Evolutionary conservation across 2,113 vertebrate genomes (phyloP).

Genomic region (Scolopax mira): DNA sequence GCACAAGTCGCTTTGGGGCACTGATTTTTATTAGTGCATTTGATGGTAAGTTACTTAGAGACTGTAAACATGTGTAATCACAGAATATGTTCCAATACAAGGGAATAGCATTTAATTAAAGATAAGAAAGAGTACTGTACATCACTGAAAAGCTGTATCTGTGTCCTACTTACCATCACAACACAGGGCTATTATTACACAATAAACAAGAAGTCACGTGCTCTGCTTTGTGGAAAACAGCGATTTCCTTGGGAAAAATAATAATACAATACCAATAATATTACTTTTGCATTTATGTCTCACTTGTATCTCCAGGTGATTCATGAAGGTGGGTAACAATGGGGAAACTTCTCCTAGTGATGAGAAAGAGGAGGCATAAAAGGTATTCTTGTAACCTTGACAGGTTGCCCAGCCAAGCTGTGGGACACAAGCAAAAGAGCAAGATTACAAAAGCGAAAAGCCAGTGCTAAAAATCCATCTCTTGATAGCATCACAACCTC

Average conservation of each 20-base stretch:
- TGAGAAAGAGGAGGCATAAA: not conserved
- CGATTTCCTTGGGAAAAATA: not conserved
- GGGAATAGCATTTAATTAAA: conserved; percentile 65
- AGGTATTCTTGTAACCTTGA: not conserved
- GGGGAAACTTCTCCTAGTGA: not conserved
- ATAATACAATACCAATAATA: not conserved
- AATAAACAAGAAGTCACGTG: conserved; percentile 32
- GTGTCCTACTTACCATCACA: conserved; percentile 30
- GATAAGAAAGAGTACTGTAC: conserved; percentile 19
- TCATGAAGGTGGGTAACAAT: not conserved
- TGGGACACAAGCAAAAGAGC: not conserved
- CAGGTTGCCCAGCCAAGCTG: not conserved
- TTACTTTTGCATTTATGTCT: not conserved
- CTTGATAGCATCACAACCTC: not conserved
- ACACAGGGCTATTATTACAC: conserved; percentile 33
- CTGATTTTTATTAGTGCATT: conserved; percentile 5
- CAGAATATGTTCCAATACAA: conserved; percentile 6
- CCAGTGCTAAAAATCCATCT: not conserved
- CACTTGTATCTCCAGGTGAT: not conserved
- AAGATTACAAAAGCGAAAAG: not conserved
- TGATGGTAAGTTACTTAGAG: not conserved
- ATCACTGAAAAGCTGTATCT: conserved; percentile 32
- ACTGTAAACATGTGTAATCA: conserved; percentile 13
- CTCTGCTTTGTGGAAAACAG: conserved; percentile 2
- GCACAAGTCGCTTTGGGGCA: not conserved